A percentile compares a stretch with the other conserved stretches of the same genome.
Conservation (phyloP, 1,140 invertebrate species). For the Drosophila sucinea region DNA sequence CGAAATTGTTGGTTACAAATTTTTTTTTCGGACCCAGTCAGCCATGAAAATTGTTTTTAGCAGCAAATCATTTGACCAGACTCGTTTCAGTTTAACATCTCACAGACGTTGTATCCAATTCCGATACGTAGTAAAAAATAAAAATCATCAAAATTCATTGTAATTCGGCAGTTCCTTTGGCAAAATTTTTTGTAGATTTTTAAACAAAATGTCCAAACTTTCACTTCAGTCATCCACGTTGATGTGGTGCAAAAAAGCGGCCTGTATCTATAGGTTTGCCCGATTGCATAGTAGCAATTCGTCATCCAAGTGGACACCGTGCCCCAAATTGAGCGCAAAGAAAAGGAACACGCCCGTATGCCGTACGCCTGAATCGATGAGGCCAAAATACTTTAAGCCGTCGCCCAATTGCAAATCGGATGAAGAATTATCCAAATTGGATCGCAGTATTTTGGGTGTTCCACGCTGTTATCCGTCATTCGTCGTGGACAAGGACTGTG, state of each 20-base stretch:
- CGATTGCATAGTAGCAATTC: not conserved
- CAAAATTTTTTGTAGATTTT: not conserved
- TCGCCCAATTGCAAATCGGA: not conserved
- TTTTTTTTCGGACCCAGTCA: not conserved
- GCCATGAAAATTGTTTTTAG: not conserved
- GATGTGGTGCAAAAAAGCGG: not conserved
- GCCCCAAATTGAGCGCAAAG: not conserved
- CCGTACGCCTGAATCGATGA: not conserved
- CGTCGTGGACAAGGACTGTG: not conserved
- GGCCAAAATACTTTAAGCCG: not conserved
- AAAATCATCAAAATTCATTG: no score
- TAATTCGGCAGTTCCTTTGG: not conserved
- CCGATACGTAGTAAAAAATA: no score
- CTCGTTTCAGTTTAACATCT: not conserved
- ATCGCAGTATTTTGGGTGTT: not conserved
- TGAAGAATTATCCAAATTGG: not conserved
- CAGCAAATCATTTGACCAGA: not conserved
- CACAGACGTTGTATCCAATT: not conserved
- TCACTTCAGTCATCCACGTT: not conserved
- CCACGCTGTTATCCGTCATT: not conserved
- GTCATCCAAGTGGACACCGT: not conserved
- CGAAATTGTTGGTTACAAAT: not conserved
- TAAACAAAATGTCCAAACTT: not conserved
- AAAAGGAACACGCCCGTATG: not conserved
- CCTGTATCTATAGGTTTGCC: not conserved